These are phyloP conservation scores for Miichthys miiuy DNA, from an alignment of 2,797 vertebrate genomes.

Conservation along the genomic window DNA sequence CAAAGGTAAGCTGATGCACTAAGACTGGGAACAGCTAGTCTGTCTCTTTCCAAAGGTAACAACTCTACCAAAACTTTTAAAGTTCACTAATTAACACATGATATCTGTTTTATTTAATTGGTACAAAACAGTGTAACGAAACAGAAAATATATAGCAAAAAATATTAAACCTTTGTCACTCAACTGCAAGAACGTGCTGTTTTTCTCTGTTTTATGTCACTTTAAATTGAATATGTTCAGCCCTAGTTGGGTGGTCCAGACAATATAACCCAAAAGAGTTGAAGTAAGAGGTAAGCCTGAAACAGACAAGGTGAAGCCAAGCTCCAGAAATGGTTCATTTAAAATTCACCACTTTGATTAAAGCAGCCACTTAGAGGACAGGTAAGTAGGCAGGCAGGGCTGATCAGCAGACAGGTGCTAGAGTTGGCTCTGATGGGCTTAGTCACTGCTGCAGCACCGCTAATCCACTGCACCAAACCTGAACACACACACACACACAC, in stretches of 20 bases:
- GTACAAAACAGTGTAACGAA: background rate
- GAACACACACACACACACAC: constrained; percentile 17
- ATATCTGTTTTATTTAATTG: background rate
- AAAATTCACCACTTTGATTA: constrained; percentile 41
- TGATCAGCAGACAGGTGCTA: constrained; percentile 51
- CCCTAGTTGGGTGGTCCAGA: background rate
- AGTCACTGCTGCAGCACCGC: constrained; percentile 64
- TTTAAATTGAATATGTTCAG: background rate
- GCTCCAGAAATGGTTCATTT: constrained; percentile 1
- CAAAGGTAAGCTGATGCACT: background rate
- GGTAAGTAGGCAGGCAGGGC: constrained; percentile 19
- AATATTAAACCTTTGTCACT: background rate
- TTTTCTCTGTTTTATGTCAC: background rate
- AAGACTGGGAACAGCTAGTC: background rate
- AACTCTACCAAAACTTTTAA: background rate
- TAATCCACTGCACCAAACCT: constrained; percentile 72
- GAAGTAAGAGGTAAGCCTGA: constrained; percentile 1
- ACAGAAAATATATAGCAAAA: no score
- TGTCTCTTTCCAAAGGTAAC: background rate
- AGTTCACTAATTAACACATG: background rate
- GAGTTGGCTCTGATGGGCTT: constrained; percentile 55
- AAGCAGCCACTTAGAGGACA: constrained; percentile 8
- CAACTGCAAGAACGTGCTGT: background rate
- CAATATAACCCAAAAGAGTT: background rate
- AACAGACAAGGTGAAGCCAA: constrained; percentile 1